Percentiles rank a stretch among this genome's conserved stretches.
Conservation (phyloP, 2,797 vertebrate genomes). For the Stomatorhinus walkeri region DNA sequence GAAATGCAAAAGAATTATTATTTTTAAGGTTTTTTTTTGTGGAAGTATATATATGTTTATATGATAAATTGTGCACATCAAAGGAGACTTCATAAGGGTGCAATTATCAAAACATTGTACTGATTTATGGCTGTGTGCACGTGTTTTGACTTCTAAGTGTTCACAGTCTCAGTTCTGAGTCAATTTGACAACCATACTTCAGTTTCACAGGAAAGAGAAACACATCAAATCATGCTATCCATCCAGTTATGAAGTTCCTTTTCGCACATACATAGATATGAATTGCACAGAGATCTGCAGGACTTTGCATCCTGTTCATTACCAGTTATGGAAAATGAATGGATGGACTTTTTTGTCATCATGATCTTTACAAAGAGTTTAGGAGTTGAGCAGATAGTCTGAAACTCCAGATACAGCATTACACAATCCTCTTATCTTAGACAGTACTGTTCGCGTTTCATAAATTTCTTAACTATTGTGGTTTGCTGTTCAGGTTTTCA, state of each 20-base stretch:
- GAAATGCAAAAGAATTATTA: conserved; percentile 4
- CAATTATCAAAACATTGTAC: conserved; percentile 2
- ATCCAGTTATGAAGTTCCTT: neutral
- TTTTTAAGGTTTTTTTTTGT: neutral
- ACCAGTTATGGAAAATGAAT: neutral
- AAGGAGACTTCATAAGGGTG: conserved; percentile 3
- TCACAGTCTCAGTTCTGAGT: neutral
- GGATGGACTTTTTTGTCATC: neutral
- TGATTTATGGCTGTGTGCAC: neutral
- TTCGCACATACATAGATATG: neutral
- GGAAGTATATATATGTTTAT: neutral
- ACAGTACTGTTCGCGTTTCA: neutral
- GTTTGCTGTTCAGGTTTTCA: neutral
- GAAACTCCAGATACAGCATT: neutral
- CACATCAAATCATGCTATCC: neutral
- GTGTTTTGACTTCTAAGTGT: conserved; percentile 4
- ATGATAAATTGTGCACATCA: conserved; percentile 5
- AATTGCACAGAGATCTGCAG: neutral
- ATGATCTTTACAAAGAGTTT: neutral
- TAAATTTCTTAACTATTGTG: neutral
- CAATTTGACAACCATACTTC: neutral
- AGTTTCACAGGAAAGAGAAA: neutral
- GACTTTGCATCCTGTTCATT: neutral
- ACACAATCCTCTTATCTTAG: neutral
- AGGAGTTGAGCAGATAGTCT: neutral